These are phyloP conservation scores for Phyllotreta cruciferae DNA, from an alignment of 2,888 invertebrate genomes.

Conservation along the genomic window DNA sequence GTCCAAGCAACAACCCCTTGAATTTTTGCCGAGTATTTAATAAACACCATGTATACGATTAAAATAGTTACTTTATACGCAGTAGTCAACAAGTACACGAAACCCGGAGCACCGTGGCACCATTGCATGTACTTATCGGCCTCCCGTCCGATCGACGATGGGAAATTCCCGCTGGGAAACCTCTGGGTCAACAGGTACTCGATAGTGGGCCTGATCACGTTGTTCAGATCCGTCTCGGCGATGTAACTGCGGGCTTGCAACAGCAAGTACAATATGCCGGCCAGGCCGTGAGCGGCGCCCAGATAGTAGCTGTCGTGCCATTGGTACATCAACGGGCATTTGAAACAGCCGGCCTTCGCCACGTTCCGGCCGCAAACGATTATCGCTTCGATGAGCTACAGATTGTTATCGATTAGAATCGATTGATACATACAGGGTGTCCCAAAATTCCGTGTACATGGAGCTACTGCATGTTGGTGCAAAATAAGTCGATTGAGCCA, in stretches of 20 bases:
- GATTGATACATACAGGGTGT: too few relatives aligned
- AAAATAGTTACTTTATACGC: constrained; percentile 70
- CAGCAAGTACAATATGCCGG: constrained; percentile 84
- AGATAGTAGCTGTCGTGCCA: constrained; percentile 89
- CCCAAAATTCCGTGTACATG: too few relatives aligned
- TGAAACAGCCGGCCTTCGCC: constrained; percentile 63
- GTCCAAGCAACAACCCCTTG: too few relatives aligned
- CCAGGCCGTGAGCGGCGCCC: constrained; percentile 89
- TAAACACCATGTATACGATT: too few relatives aligned
- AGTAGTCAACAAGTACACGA: constrained; percentile 72
- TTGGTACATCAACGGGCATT: constrained; percentile 78
- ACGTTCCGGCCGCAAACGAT: constrained; percentile 70
- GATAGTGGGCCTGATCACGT: constrained; percentile 69
- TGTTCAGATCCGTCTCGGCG: constrained; percentile 64
- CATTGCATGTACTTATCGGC: constrained; percentile 85
- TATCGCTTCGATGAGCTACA: constrained; percentile 69
- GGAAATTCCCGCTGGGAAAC: constrained; percentile 74
- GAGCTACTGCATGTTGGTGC: neutral
- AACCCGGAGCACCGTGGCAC: constrained; percentile 95
- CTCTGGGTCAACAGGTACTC: constrained; percentile 68
- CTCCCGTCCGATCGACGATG: constrained; percentile 75
- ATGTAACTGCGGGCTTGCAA: constrained; percentile 73
- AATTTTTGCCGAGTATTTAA: too few relatives aligned
- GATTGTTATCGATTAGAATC: neutral
- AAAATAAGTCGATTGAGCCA: neutral